These are phyloP conservation scores for Andrena cerasifolii DNA, from an alignment of 1,140 invertebrate species.

Conservation along the genomic window DNA sequence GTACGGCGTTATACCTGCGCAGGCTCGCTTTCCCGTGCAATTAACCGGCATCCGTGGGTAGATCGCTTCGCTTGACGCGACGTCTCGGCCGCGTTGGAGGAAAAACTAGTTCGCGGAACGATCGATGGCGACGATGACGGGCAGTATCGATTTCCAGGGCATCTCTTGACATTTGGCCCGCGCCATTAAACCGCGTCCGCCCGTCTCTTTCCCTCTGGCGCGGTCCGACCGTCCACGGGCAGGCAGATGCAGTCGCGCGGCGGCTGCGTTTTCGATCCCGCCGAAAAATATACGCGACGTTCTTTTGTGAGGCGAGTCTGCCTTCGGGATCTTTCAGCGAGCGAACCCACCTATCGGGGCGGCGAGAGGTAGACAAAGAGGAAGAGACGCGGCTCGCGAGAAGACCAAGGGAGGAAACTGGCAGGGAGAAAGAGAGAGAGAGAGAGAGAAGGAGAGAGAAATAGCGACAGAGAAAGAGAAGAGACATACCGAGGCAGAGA, in stretches of 20 bases:
- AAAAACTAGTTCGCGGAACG: slow-evolving; percentile 45
- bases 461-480: no score
- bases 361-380: slow-evolving; percentile 11
- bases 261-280: background rate
- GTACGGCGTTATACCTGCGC: no score
- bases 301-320: slow-evolving; percentile 28
- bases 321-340: slow-evolving; percentile 18
- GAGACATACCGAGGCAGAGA: no score
- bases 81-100: slow-evolving; percentile 31
- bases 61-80: slow-evolving; percentile 10
- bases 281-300: slow-evolving; percentile 33
- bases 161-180: slow-evolving; percentile 29
- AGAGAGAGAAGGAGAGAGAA: no score
- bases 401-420: background rate
- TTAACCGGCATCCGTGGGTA: slow-evolving; percentile 14
- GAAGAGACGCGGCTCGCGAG: slow-evolving; percentile 4
- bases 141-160: slow-evolving; percentile 40
- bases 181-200: background rate
- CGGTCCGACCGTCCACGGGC: background rate
- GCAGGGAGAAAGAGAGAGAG: slow-evolving; percentile 5
- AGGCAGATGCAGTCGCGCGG: slow-evolving; percentile 1
- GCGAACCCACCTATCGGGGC: slow-evolving; percentile 16
- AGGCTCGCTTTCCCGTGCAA: slow-evolving; percentile 1
- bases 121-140: slow-evolving; percentile 30
- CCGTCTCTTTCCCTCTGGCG: background rate